phyloP scores from a whole-genome alignment of 35 echinoderm and acorn worm species.

The Apostichopus japonicus region DNA sequence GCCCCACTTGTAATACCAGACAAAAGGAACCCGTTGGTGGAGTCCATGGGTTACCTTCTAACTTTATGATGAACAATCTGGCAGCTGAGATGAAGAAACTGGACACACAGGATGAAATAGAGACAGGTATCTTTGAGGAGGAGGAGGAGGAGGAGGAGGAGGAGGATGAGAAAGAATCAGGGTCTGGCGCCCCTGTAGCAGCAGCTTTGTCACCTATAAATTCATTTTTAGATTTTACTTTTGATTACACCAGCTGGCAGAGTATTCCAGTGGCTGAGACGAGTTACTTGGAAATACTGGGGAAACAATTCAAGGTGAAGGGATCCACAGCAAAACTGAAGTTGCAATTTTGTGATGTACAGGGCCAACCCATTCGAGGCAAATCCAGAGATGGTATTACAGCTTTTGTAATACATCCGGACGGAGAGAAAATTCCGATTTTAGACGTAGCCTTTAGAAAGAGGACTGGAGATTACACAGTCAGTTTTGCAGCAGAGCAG shows the following conservation, averaged over 20 bases:
- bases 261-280: not conserved
- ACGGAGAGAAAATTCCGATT: not conserved
- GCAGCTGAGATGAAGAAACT: conserved; percentile 35
- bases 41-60: not conserved
- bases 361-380: not conserved
- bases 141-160: not conserved
- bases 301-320: not conserved
- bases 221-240: too few species aligned
- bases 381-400: not conserved
- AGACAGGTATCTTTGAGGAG: not conserved
- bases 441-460: not conserved
- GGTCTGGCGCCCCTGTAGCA: not conserved
- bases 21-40: not conserved
- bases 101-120: not conserved
- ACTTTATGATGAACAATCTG: conserved; percentile 27
- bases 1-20: conserved; percentile 36
- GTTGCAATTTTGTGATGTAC: not conserved
- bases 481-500: not conserved
- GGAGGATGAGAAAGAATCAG: not conserved
- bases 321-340: conserved; percentile 6
- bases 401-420: not conserved
- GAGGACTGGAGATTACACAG: not conserved
- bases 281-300: not conserved
- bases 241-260: too few species aligned
- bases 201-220: not conserved